Evolutionary conservation across 1,140 invertebrate species (phyloP).

Genomic region (Drosophila fuyamai): DNA sequence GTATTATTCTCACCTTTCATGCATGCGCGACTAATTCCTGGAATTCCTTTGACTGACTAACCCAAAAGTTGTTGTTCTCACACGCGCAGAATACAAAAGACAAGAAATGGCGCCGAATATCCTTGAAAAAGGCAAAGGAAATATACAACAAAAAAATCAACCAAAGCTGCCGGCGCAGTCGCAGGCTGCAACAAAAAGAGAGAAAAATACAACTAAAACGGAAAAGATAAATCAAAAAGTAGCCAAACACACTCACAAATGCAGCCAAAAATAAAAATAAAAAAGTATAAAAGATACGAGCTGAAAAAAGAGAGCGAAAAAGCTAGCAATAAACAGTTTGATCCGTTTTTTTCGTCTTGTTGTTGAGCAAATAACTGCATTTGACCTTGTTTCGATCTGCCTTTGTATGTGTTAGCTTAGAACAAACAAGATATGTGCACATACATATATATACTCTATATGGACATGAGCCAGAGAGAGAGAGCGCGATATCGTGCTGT

Average conservation of each 20-base stretch:
- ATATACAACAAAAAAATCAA: conserved; percentile 32
- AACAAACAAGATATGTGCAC: conserved; percentile 73
- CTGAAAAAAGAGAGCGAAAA: conserved; percentile 38
- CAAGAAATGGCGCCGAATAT: conserved; percentile 72
- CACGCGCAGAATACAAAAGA: conserved; percentile 59
- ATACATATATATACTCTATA: not conserved
- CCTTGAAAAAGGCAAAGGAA: conserved; percentile 72
- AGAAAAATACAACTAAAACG: conserved; percentile 41
- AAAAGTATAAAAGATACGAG: conserved; percentile 10
- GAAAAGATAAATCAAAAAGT: conserved; percentile 83
- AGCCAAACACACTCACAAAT: conserved; percentile 58
- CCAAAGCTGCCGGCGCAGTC: conserved; percentile 52
- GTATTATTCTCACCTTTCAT: conserved; percentile 71
- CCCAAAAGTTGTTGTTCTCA: conserved; percentile 69
- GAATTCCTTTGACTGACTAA: conserved; percentile 83
- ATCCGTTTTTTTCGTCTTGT: conserved; percentile 35
- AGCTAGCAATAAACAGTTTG: conserved; percentile 61
- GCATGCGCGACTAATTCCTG: conserved; percentile 67
- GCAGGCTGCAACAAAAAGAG: conserved; percentile 48
- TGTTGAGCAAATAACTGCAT: conserved; percentile 79
- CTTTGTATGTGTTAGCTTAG: conserved; percentile 67
- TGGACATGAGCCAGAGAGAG: conserved; percentile 12
- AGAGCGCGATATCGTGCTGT: conserved; percentile 28
- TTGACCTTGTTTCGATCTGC: conserved; percentile 79
- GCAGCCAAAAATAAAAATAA: conserved; percentile 29